Evolutionary conservation across 2,888 invertebrate genomes (phyloP).

Genomic region (Caenorhabditis sinica): DNA sequence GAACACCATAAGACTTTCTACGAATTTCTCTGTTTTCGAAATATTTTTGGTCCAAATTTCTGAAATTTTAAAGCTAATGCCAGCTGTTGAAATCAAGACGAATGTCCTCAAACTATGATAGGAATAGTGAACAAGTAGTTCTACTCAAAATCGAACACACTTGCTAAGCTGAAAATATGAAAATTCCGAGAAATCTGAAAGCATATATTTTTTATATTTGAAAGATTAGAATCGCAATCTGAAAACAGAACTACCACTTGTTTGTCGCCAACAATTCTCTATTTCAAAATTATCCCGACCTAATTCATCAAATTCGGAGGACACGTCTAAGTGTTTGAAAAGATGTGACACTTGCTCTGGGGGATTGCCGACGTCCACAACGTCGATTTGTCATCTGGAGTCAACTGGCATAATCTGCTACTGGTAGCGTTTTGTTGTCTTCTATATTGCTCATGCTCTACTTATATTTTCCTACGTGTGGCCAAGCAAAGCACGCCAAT

Average conservation of each 20-base stretch:
- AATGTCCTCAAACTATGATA: too few species aligned
- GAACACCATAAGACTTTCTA: too few species aligned
- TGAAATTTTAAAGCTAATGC: too few species aligned
- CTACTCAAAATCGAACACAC: too few species aligned
- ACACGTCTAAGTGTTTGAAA: slow-evolving; percentile 57
- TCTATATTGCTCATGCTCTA: slow-evolving; percentile 5
- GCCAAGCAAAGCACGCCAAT: slow-evolving; percentile 24
- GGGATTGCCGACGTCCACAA: slow-evolving; percentile 56
- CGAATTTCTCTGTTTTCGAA: too few species aligned
- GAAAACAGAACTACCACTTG: slow-evolving; percentile 11
- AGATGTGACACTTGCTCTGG: slow-evolving; percentile 56
- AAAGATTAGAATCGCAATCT: neutral
- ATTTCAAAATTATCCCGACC: slow-evolving; percentile 25
- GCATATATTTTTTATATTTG: neutral
- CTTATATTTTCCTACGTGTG: slow-evolving; percentile 34
- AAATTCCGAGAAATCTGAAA: neutral
- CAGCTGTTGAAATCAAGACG: too few species aligned
- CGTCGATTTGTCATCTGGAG: slow-evolving; percentile 62
- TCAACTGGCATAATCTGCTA: slow-evolving; percentile 63
- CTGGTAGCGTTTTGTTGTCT: slow-evolving; percentile 44
- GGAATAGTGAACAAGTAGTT: too few species aligned
- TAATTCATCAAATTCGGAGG: slow-evolving; percentile 60
- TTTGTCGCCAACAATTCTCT: slow-evolving; percentile 11
- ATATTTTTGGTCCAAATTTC: too few species aligned
- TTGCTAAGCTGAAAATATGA: neutral